phyloP scores from a whole-genome alignment of 2,797 vertebrate genomes.

The Enteromius viviparus region DNA sequence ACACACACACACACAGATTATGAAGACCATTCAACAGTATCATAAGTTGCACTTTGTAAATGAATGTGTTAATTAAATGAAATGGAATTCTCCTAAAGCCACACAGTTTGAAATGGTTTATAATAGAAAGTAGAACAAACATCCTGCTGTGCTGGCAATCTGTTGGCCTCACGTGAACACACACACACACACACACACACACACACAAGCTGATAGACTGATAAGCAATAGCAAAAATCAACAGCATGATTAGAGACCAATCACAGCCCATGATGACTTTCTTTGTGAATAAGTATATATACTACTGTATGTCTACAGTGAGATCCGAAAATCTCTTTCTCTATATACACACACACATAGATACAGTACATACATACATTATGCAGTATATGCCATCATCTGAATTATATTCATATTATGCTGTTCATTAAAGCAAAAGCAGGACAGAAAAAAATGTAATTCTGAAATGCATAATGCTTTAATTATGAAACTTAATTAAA shows the following conservation, averaged over 20 bases:
- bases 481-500: too few species aligned
- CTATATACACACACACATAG: too few species aligned
- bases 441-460: too few species aligned
- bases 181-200: constrained; percentile 21
- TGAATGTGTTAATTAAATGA: constrained; percentile 23
- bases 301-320: neutral
- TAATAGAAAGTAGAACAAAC: constrained; percentile 42
- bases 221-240: neutral
- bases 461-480: too few species aligned
- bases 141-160: constrained; percentile 45
- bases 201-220: neutral
- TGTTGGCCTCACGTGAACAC: neutral
- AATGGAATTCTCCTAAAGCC: constrained; percentile 30
- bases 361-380: too few species aligned
- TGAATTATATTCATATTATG: too few species aligned
- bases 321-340: neutral
- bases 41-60: constrained; percentile 7
- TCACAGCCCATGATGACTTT: neutral
- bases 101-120: constrained; percentile 35
- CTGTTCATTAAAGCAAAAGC: too few species aligned
- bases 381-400: too few species aligned
- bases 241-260: neutral
- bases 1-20: constrained; percentile 14
- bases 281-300: neutral
- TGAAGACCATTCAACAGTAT: neutral